A percentile compares a stretch with the other conserved stretches of the same genome.
phyloP scores from a whole-genome alignment of 2,888 invertebrate genomes.

The Pterobdella sp. region DNA sequence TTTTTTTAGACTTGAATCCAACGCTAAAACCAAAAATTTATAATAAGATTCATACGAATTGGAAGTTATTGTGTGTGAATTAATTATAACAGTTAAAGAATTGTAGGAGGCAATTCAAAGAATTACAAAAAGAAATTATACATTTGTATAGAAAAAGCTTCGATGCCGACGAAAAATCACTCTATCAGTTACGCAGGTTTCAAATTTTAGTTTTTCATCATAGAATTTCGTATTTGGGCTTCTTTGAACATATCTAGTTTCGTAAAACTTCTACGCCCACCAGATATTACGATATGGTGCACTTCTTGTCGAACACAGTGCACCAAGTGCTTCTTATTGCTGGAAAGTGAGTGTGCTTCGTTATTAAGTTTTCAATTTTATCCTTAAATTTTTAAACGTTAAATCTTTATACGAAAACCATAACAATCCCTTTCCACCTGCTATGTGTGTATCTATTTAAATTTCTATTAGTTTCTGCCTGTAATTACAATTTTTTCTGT shows the following conservation, averaged over 20 bases:
- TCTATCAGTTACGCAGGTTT: slow-evolving; percentile 9
- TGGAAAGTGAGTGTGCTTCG: not conserved
- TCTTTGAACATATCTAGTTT: not conserved
- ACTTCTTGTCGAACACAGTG: not conserved
- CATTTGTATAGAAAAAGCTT: slow-evolving; percentile 74
- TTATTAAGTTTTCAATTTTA: too few species aligned
- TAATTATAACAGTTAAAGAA: slow-evolving; percentile 57
- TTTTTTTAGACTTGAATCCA: too few species aligned
- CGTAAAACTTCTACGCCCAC: not conserved
- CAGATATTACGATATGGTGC: not conserved
- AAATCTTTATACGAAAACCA: not conserved
- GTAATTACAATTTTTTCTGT: slow-evolving; percentile 43
- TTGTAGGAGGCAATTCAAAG: slow-evolving; percentile 65
- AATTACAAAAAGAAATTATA: slow-evolving; percentile 66
- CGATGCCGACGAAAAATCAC: slow-evolving; percentile 61
- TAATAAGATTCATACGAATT: too few species aligned
- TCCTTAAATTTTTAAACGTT: too few species aligned
- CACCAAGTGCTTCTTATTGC: not conserved
- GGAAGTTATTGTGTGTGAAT: too few species aligned
- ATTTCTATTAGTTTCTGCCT: slow-evolving; percentile 54
- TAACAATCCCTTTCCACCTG: not conserved
- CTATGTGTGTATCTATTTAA: not conserved
- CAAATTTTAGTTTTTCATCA: not conserved
- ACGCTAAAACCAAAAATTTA: too few species aligned
- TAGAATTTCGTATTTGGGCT: not conserved